Conservation (phyloP, 53 echinoderm and acorn worm species). For the Glandiceps talaboti region DNA sequence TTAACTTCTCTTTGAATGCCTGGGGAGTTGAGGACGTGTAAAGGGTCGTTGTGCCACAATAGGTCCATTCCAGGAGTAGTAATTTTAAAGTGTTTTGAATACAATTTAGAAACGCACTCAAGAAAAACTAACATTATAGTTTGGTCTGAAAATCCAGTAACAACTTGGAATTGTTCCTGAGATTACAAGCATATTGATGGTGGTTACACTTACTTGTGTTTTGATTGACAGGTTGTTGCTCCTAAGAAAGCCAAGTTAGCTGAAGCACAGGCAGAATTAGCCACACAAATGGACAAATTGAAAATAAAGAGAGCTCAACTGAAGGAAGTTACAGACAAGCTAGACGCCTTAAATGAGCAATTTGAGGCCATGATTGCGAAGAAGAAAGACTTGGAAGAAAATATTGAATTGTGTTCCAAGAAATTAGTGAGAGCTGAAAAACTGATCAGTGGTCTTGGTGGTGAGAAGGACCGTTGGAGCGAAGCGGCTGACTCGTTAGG, state of each 20-base stretch:
- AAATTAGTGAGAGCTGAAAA: slow-evolving; percentile 93
- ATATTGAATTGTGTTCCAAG: slow-evolving; percentile 95
- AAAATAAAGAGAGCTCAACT: slow-evolving; percentile 86
- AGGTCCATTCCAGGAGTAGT: too few species aligned
- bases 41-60: too few species aligned
- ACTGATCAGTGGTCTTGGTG: slow-evolving; percentile 91
- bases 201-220: too few species aligned
- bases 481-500: slow-evolving; percentile 54
- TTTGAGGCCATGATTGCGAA: slow-evolving; percentile 86
- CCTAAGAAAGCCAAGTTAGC: slow-evolving; percentile 91
- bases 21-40: too few species aligned
- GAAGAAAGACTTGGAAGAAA: slow-evolving; percentile 90
- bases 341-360: slow-evolving; percentile 74
- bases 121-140: too few species aligned
- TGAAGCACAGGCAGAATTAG: slow-evolving; percentile 79
- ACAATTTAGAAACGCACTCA: too few species aligned
- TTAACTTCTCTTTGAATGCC: too few species aligned
- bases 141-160: too few species aligned
- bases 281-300: slow-evolving; percentile 87
- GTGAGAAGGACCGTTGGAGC: slow-evolving; percentile 91
- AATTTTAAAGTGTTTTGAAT: too few species aligned
- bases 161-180: too few species aligned
- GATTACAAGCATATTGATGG: too few species aligned
- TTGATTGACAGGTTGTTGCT: slow-evolving; percentile 75
- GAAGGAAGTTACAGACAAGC: slow-evolving; percentile 84